Base-by-base conservation (phyloP, 2,797 vertebrate genomes). In the Nyctalus aviator region DNA sequence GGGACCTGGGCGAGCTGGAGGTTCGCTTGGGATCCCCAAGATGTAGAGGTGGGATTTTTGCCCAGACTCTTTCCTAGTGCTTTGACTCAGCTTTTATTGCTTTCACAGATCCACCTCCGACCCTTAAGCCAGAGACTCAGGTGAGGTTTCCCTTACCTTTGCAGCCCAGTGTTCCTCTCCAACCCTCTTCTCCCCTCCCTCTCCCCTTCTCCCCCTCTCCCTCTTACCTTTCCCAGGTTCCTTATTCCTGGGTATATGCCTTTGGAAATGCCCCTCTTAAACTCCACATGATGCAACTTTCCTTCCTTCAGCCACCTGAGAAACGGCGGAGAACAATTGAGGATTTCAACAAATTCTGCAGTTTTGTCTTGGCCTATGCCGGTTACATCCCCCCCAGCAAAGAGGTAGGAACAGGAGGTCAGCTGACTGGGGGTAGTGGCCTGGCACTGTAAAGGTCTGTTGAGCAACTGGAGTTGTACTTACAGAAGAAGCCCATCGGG, bases 321-420 rank as follows among this genome's bases (percentile, higher is more conserved):
- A 99, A 99, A 97, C 99, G 99, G 92, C 98, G 99, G 96, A 98
- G 99, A 97, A 99, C 99, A 0, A 99, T 99, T 62, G 99, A 99
- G 88, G 99, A 99, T 97, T 99, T 99, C 98, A 99, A 99, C 97
- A 99, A 99, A 98, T 99, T 99, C 97, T 99, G 99, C 98, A 99
- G 99, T 97, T 99, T 99, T 94, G 99, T 99, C 69, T 97, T 99
- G 96, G 99, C 99, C 0, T 99, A 99, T 87, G 99, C 99, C 1
- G 99, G 99, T 48, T 99, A 99, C 96, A 99, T 99, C 96, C 99
- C 99, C 2, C 30, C 97, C 90, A 98, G 98, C 48, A 99, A 99
- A 97, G 99, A 99, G 99, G 99, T 99, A 94, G 97, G 98, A 44
- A 21, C 30, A 44, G 53, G 32, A 82, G n/a, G 23, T 66, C 12